A percentile compares a stretch with the other conserved stretches of the same genome.
phyloP scores from a whole-genome alignment of 2,797 vertebrate genomes.

The Microchirus variegatus region DNA sequence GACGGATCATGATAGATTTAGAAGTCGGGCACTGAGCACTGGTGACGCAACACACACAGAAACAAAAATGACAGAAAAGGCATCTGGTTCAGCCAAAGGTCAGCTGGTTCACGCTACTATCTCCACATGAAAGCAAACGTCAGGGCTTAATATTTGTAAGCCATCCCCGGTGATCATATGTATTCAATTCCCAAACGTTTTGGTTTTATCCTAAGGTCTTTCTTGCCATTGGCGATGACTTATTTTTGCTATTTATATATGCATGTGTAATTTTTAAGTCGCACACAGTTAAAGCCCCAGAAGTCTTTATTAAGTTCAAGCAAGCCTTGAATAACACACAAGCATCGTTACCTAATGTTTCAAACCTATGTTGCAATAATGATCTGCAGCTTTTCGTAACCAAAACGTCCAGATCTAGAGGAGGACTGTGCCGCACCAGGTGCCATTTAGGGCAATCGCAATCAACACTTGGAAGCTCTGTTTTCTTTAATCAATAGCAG shows the following conservation, averaged over 20 bases:
- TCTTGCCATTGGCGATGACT: constrained; percentile 24
- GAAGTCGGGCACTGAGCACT: background rate
- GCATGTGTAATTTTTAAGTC: constrained; percentile 9
- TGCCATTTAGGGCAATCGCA: background rate
- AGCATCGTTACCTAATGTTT: background rate
- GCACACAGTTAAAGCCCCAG: constrained; percentile 4
- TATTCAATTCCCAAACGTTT: constrained; percentile 24
- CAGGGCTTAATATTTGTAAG: constrained; percentile 45
- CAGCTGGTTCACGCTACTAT: constrained; percentile 34
- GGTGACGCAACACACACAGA: constrained; percentile 5
- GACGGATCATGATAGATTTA: too few relatives aligned
- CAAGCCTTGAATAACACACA: background rate
- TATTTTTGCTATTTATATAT: constrained; percentile 6
- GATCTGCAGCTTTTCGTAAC: background rate
- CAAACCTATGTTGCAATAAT: background rate
- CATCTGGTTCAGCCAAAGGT: constrained; percentile 52
- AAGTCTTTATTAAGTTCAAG: constrained; percentile 1
- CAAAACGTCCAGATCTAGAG: background rate
- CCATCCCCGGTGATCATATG: constrained; percentile 31
- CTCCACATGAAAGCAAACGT: constrained; percentile 45
- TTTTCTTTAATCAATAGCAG: background rate
- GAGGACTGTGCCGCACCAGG: background rate
- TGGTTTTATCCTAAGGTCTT: constrained; percentile 27
- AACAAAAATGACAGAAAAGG: constrained; percentile 31
- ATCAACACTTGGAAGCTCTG: background rate